These are phyloP conservation scores for Drosophila cognata DNA, from an alignment of 2,888 invertebrate species.

Conservation along the genomic window DNA sequence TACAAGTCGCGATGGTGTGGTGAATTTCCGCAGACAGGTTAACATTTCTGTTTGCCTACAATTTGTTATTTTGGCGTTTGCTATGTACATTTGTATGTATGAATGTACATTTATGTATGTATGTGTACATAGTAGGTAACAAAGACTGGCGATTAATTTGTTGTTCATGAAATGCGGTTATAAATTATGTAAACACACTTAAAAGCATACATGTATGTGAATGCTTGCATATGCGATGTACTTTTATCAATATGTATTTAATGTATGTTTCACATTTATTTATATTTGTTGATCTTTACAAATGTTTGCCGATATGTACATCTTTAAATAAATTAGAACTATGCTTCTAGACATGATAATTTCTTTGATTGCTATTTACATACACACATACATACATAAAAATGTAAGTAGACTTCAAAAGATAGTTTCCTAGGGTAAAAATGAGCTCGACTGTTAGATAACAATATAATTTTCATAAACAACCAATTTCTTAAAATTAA, in stretches of 20 bases:
- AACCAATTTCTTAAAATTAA: not conserved
- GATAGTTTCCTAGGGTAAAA: not conserved
- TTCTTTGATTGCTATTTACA: not conserved
- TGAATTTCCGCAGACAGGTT: conserved; percentile 59
- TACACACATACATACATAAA: not conserved
- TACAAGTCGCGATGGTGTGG: conserved; percentile 43
- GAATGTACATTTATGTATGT: not conserved
- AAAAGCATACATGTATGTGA: not conserved
- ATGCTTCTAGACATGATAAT: not conserved
- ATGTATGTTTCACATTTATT: not conserved
- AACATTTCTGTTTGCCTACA: conserved; percentile 57
- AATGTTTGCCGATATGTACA: not conserved
- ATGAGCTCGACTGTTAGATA: not conserved
- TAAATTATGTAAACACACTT: not conserved
- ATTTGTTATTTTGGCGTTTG: conserved; percentile 37
- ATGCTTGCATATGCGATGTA: conserved; percentile 1
- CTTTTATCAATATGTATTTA: not conserved
- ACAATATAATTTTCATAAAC: not conserved
- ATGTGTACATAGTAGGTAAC: conserved; percentile 5
- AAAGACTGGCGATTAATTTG: conserved; percentile 21
- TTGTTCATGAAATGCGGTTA: conserved; percentile 20
- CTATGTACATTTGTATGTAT: not conserved
- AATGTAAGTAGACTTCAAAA: not conserved
- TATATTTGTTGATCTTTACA: not conserved
- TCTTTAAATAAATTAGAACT: not conserved